phyloP scores from a whole-genome alignment of 35 echinoderm and acorn worm genomes.

The Chiridota heheva region DNA sequence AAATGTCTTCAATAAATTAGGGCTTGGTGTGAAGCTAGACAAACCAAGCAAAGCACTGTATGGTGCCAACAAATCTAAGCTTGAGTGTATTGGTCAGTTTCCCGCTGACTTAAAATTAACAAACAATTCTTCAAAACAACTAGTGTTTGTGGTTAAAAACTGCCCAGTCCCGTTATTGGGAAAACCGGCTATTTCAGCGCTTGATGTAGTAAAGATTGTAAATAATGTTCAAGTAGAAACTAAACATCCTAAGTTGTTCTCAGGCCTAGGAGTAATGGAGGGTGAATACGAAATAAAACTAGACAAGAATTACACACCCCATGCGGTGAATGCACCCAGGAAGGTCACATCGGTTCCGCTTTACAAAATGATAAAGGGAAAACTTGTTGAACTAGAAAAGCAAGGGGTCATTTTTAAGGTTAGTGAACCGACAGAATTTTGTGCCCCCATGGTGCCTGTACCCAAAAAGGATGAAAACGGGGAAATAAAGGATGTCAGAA shows the following conservation, averaged over 20 bases:
- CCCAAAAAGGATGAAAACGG: slow-evolving; percentile 10
- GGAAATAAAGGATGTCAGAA: slow-evolving; percentile 15
- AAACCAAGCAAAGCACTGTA: neutral
- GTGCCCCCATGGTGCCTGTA: slow-evolving; percentile 24
- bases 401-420: slow-evolving; percentile 18
- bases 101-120: neutral
- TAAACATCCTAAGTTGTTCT: slow-evolving; percentile 4
- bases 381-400: slow-evolving; percentile 12
- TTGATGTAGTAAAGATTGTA: slow-evolving; percentile 23
- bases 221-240: slow-evolving; percentile 24
- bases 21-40: neutral
- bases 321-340: slow-evolving; percentile 13
- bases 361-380: slow-evolving; percentile 7
- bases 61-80: slow-evolving; percentile 12
- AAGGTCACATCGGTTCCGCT: slow-evolving; percentile 25
- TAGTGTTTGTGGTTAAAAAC: slow-evolving; percentile 16
- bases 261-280: slow-evolving; percentile 26
- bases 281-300: slow-evolving; percentile 28
- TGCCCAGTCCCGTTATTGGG: neutral
- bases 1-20: neutral
- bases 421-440: slow-evolving; percentile 29
- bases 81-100: slow-evolving; percentile 16
- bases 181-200: slow-evolving; percentile 27
- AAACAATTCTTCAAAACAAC: neutral
- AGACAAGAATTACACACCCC: neutral